A percentile compares a stretch with the other conserved stretches of the same genome.
phyloP scores from a whole-genome alignment of 2,888 invertebrate genomes.

The Lissonota sp. region DNA sequence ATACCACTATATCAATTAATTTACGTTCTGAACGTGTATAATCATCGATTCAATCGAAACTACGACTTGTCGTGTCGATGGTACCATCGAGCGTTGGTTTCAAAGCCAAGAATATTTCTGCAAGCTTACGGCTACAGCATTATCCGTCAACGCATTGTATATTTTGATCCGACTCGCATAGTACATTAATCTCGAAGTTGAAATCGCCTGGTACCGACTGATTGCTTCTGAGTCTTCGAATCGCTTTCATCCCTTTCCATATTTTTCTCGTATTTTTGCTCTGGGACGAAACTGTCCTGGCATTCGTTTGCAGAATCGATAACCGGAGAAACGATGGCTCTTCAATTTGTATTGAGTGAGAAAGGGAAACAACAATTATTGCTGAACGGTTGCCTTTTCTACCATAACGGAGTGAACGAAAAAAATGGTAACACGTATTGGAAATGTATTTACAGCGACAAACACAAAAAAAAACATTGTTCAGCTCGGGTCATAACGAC shows the following conservation, averaged over 20 bases:
- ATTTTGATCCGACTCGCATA: slow-evolving; percentile 34
- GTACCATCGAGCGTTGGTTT: too few species aligned
- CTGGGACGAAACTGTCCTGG: background rate
- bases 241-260: background rate
- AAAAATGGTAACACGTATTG: slow-evolving; percentile 39
- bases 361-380: slow-evolving; percentile 28
- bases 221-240: background rate
- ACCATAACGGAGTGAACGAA: slow-evolving; percentile 18
- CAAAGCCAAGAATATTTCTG: background rate
- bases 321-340: slow-evolving; percentile 1
- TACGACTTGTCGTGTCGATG: too few species aligned
- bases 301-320: background rate
- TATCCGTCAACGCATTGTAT: slow-evolving; percentile 32
- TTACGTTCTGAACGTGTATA: too few species aligned
- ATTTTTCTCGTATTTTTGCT: background rate
- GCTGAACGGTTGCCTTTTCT: slow-evolving; percentile 19
- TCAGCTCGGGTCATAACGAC: slow-evolving; percentile 22
- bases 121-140: slow-evolving; percentile 32
- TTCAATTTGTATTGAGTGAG: slow-evolving; percentile 28
- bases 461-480: slow-evolving; percentile 20
- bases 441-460: slow-evolving; percentile 22
- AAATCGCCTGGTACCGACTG: too few species aligned
- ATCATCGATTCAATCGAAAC: too few species aligned
- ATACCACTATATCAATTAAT: too few species aligned
- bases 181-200: slow-evolving; percentile 2